Evolutionary conservation across 2,888 invertebrate species (phyloP).

Genomic region (Elysia crispata): DNA sequence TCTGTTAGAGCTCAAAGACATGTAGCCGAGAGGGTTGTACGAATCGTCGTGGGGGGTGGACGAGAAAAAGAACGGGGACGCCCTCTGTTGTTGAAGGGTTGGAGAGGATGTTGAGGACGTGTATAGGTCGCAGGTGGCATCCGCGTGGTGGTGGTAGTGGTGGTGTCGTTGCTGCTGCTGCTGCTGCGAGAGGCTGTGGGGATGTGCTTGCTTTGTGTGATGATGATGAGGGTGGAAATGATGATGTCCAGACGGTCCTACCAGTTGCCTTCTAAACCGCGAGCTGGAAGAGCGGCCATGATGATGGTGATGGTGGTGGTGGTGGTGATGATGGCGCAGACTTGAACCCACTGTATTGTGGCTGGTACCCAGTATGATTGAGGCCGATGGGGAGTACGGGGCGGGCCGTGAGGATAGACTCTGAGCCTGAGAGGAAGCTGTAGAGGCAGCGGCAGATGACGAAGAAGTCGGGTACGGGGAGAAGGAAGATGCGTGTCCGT

Average conservation of each 20-base stretch:
- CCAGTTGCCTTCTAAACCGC: not conserved
- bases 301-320: constrained; percentile 37
- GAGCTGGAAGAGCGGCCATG: constrained; percentile 23
- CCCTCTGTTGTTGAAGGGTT: constrained; percentile 26
- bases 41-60: constrained; percentile 5
- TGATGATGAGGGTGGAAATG: constrained; percentile 39
- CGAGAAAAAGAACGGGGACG: constrained; percentile 3
- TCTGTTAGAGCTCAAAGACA: constrained; percentile 33
- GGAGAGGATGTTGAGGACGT: constrained; percentile 6
- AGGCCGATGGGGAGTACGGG: not conserved
- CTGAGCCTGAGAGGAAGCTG: not conserved
- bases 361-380: constrained; percentile 16
- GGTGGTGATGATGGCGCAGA: constrained; percentile 35
- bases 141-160: constrained; percentile 14
- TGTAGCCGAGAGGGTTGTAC: constrained; percentile 31
- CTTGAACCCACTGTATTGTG: constrained; percentile 14
- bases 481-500: too few species aligned
- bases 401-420: not conserved
- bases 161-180: constrained; percentile 20
- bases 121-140: constrained; percentile 43
- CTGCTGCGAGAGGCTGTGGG: not conserved
- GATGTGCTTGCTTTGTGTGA: not conserved
- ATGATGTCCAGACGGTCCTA: constrained; percentile 30
- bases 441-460: constrained; percentile 12
- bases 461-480: constrained; percentile 20